A percentile compares a stretch with the other conserved stretches of the same genome.
Evolutionary conservation across 2,113 vertebrate species (phyloP).

Genomic region (Pitta sordida): DNA sequence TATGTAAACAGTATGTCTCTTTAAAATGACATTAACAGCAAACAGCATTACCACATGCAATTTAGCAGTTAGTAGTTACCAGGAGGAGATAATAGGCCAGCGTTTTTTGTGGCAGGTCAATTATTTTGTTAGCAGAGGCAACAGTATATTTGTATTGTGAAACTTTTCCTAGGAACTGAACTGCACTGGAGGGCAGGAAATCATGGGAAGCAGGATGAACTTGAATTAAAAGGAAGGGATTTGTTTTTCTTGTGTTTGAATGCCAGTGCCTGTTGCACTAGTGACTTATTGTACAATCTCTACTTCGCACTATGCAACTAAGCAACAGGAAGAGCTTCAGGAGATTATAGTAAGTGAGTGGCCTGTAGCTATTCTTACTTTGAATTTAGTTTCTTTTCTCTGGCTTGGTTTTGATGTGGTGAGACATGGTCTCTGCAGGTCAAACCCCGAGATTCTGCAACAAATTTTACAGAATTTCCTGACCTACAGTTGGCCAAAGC

Average conservation of each 20-base stretch:
- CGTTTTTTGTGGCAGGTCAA: slow-evolving; percentile 1
- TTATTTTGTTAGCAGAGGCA: slow-evolving; percentile 41
- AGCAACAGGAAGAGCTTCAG: neutral
- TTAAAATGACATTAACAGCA: neutral
- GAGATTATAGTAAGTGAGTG: neutral
- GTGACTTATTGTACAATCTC: neutral
- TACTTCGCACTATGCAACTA: neutral
- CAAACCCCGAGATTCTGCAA: neutral
- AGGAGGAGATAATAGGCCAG: slow-evolving; percentile 1
- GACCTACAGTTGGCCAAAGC: neutral
- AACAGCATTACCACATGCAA: neutral
- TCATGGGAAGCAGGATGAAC: slow-evolving; percentile 15
- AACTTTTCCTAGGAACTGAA: slow-evolving; percentile 59
- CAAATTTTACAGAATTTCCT: neutral
- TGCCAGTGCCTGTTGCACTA: neutral
- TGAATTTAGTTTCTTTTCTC: neutral
- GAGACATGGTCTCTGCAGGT: neutral
- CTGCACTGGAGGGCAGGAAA: slow-evolving; percentile 21
- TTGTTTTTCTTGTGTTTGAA: slow-evolving; percentile 17
- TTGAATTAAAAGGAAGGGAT: slow-evolving; percentile 36
- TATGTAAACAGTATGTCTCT: neutral
- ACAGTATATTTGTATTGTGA: slow-evolving; percentile 22
- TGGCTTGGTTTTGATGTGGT: neutral
- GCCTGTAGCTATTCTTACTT: neutral
- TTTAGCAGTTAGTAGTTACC: neutral